These are phyloP conservation scores for Drosophila lowei DNA, from an alignment of 1,140 invertebrate species.

Conservation along the genomic window DNA sequence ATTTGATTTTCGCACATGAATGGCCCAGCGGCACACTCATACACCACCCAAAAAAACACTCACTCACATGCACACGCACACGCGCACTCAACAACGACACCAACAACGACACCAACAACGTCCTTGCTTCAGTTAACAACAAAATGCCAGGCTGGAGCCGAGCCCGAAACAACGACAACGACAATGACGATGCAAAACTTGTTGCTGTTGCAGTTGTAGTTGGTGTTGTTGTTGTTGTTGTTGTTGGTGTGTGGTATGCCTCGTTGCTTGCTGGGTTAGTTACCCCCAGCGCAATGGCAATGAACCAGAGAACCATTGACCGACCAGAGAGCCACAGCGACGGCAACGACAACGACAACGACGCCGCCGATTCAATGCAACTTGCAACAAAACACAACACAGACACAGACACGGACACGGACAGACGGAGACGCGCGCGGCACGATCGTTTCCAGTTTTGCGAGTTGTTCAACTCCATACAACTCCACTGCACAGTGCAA, in stretches of 20 bases:
- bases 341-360: conserved; percentile 10
- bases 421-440: conserved; percentile 23
- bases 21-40: conserved; percentile 51
- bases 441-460: conserved; percentile 42
- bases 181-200: conserved; percentile 68
- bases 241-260: conserved; percentile 38
- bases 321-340: conserved; percentile 66
- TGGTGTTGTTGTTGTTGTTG: conserved; percentile 27
- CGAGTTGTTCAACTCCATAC: conserved; percentile 33
- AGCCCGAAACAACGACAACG: conserved; percentile 13
- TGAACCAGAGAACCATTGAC: conserved; percentile 83
- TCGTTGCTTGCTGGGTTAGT: conserved; percentile 73
- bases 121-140: conserved; percentile 72
- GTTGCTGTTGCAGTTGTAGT: conserved; percentile 31
- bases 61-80: too few relatives aligned
- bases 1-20: conserved; percentile 49
- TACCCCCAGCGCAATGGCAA: conserved; percentile 82
- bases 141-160: conserved; percentile 24
- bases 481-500: background rate
- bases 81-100: background rate
- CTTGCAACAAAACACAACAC: conserved; percentile 50
- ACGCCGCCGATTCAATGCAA: conserved; percentile 48
- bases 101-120: conserved; percentile 27
- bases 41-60: background rate
- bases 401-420: conserved; percentile 10